phyloP scores from a whole-genome alignment of 2,113 vertebrate genomes.

The Cercocebus atys region DNA sequence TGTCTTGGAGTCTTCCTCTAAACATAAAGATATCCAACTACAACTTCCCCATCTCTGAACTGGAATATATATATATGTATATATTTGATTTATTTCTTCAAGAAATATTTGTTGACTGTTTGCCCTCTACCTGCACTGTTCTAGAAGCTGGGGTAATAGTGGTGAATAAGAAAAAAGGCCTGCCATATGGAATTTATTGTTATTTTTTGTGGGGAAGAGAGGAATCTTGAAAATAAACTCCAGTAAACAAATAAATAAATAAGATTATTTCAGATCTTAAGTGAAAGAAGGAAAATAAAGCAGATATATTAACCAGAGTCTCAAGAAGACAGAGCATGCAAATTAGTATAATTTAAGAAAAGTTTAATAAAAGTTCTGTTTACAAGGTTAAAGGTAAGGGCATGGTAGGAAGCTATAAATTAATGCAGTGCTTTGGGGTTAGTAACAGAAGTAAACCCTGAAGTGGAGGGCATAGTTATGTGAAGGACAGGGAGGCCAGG shows the following conservation, averaged over 20 bases:
- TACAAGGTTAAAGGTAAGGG: neutral
- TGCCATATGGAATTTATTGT: neutral
- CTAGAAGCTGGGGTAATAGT: neutral
- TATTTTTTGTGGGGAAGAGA: neutral
- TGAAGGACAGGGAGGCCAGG: neutral
- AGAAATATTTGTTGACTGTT: neutral
- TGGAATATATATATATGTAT: neutral
- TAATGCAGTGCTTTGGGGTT: neutral
- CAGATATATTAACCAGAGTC: neutral
- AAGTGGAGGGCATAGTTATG: neutral
- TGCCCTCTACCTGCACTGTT: neutral
- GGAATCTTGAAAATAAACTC: neutral
- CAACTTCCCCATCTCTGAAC: neutral
- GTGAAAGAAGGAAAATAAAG: neutral
- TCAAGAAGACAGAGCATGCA: neutral
- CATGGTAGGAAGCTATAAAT: neutral
- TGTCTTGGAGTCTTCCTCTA: neutral
- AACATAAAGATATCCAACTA: neutral
- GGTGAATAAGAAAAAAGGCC: neutral
- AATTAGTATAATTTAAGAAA: neutral
- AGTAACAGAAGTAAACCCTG: neutral
- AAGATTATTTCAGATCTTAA: conserved; percentile 2
- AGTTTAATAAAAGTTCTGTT: neutral
- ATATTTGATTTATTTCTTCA: neutral
- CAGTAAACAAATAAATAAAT: neutral